A percentile compares a stretch with the other conserved stretches of the same genome.
Conservation (phyloP, 2,888 invertebrate species). For the Sphinx pinastri region DNA sequence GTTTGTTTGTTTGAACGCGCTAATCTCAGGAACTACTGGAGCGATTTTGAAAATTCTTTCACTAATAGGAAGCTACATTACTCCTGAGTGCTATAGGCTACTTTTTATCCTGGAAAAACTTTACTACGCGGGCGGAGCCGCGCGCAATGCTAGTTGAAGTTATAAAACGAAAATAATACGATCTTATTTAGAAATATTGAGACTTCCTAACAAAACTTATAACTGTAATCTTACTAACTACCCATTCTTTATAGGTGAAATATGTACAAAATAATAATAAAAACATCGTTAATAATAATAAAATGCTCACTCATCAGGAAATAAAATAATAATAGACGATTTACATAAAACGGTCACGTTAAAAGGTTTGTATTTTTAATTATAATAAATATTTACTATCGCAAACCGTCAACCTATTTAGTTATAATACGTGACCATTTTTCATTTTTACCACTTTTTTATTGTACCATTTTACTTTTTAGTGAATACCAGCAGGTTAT, state of each 20-base stretch:
- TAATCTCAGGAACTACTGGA: no score
- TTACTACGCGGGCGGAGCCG: no score
- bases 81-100: no score
- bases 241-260: neutral
- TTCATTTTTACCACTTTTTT: constrained; percentile 17
- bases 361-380: constrained; percentile 6
- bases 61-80: no score
- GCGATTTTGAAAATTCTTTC: no score
- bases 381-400: constrained; percentile 9
- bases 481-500: neutral
- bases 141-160: no score
- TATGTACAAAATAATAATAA: neutral
- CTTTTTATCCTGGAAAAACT: no score
- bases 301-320: neutral
- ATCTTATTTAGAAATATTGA: no score
- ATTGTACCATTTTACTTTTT: neutral
- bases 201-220: no score
- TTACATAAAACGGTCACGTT: neutral
- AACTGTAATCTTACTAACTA: no score
- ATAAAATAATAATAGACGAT: neutral
- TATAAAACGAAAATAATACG: no score
- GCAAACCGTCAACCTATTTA: neutral
- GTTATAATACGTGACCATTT: neutral
- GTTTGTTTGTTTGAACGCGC: no score
- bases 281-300: neutral